phyloP scores from a whole-genome alignment of 2,113 vertebrate genomes.

The Python bivittatus region DNA sequence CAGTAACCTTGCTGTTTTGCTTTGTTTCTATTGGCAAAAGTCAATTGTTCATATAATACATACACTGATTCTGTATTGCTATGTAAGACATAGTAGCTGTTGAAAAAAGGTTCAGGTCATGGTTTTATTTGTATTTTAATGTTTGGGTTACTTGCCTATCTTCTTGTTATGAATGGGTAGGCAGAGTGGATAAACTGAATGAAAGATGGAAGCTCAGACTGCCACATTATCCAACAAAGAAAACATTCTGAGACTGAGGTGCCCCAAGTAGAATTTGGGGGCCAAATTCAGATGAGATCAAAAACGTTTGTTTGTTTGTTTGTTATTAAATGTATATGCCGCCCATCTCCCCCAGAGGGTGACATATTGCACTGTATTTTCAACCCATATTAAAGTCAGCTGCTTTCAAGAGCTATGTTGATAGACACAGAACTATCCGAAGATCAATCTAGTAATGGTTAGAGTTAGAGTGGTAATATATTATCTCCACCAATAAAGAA shows the following conservation, averaged over 20 bases:
- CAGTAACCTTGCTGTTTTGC: background rate
- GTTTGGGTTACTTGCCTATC: background rate
- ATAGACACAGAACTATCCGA: background rate
- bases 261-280: background rate
- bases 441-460: background rate
- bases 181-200: background rate
- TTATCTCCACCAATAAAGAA: too few species aligned
- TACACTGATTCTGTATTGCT: background rate
- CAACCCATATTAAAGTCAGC: background rate
- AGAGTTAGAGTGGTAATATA: too few species aligned
- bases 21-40: background rate
- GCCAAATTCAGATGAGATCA: background rate
- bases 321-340: too few species aligned
- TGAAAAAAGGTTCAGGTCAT: background rate
- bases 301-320: too few species aligned
- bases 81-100: background rate
- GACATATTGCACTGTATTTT: background rate
- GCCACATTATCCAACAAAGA: background rate
- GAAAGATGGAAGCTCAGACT: background rate
- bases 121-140: slow-evolving; percentile 6
- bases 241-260: background rate
- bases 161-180: background rate
- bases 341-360: too few species aligned
- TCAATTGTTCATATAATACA: slow-evolving; percentile 16
- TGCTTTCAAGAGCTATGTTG: background rate